These are phyloP conservation scores for Monoplex corrugatus DNA, from an alignment of 2,888 invertebrate genomes.

Conservation along the genomic window DNA sequence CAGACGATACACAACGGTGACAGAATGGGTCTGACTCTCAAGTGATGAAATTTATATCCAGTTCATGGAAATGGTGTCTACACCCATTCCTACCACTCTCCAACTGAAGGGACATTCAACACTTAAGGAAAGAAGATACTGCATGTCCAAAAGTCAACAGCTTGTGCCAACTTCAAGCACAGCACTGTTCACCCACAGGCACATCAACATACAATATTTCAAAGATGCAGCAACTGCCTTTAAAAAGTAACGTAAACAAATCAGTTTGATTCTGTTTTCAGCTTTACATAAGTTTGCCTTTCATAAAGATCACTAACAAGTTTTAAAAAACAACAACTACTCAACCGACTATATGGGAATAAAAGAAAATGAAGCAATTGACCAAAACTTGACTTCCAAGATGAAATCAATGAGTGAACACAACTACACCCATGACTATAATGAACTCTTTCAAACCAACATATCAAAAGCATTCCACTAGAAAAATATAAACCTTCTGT, in stretches of 20 bases:
- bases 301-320: neutral
- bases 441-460: neutral
- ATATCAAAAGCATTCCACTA: neutral
- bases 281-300: neutral
- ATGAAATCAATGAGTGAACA: neutral
- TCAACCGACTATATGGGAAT: no score
- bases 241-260: neutral
- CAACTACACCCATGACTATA: neutral
- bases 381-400: neutral
- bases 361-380: neutral
- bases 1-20: no score
- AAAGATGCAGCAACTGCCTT: no score
- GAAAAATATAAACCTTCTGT: constrained; percentile 4
- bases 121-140: no score
- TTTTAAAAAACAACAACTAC: no score
- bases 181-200: neutral
- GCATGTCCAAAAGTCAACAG: no score
- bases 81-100: no score
- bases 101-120: no score
- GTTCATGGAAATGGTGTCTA: no score
- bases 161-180: neutral
- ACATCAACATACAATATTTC: no score
- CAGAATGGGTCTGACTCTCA: no score
- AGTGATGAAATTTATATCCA: no score
- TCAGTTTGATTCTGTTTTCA: neutral